Evolutionary conservation across 2,888 invertebrate species (phyloP), one percentile per base, ranked within the genome.

Genomic region (Spialia ferax): DNA sequence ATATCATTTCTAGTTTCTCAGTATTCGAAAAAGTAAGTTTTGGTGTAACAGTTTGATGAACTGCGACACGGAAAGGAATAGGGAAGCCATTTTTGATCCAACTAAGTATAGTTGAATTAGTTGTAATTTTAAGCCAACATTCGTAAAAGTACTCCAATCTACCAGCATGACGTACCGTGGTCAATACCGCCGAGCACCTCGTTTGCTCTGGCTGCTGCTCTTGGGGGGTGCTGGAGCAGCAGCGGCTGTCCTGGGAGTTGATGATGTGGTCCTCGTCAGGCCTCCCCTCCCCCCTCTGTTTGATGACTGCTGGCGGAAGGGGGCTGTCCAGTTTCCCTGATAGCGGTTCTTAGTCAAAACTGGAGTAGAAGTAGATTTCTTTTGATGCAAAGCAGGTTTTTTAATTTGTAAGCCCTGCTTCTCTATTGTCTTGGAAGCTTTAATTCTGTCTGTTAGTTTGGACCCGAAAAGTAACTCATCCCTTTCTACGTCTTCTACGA

Each of bases 41-140:
- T 15, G 42, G 42, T 15, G 6, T 15, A n/a, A 15, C 15, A 15
- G 15, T 6, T 42, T 42, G 42, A 42, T 15, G 4, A 15, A 42
- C 42, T 15, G n/a, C 15, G n/a, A 15, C 15, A 42, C 7, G 4
- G 6, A 42, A 42, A 4, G n/a, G n/a, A 15, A 42, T 42, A 15
- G 42, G n/a, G 15, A 15, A 42, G 4, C 42, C 42, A 4, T 42
- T 15, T 15, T 15, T n/a, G 15, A 42, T 42, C 42, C 42, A 42
- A 5, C 3, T 42, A 7, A 42, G 42, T 15, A 42, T 15, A 15
- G 15, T 15, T 15, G 42, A 15, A 42, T 42, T 42, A 15, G 1
- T 42, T 15, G 42, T 42, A 42, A 42, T 42, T 42, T 42, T 42
- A 15, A 42, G 42, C 42, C 42, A 42, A 15, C 42, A 42, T 15